A percentile compares a stretch with the other conserved stretches of the same genome.
Evolutionary conservation across 1,140 invertebrate genomes (phyloP).

Genomic region (Drosophila serrata): DNA sequence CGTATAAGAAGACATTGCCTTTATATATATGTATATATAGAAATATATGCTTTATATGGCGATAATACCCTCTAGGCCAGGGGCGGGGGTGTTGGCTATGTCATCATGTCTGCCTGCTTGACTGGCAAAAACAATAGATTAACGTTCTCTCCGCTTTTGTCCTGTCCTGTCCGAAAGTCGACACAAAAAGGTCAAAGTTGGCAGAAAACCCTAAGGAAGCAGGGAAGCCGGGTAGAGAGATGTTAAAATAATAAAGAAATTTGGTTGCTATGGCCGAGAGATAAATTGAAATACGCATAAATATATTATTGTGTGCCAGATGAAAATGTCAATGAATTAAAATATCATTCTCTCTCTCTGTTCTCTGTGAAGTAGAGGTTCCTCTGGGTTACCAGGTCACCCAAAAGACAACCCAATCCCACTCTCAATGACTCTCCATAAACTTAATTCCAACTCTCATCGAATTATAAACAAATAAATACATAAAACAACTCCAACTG

Average conservation of each 20-base stretch:
- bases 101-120: conserved; percentile 65
- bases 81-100: conserved; percentile 11
- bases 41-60: conserved; percentile 61
- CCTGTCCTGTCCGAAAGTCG: conserved; percentile 45
- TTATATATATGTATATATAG: conserved; percentile 9
- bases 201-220: conserved; percentile 4
- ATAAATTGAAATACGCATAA: conserved; percentile 56
- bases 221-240: background rate
- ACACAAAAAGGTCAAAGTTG: conserved; percentile 51
- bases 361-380: background rate
- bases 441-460: conserved; percentile 51
- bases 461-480: conserved; percentile 83
- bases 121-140: conserved; percentile 78
- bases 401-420: background rate
- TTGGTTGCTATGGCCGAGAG: conserved; percentile 12
- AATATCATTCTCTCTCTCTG: background rate
- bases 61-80: conserved; percentile 55
- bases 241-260: conserved; percentile 61
- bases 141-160: conserved; percentile 53
- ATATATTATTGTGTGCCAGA: conserved; percentile 31
- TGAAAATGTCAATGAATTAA: conserved; percentile 27
- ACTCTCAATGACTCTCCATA: conserved; percentile 36
- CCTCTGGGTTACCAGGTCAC: conserved; percentile 27
- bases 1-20: background rate
- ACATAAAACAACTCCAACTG: conserved; percentile 50